Evolutionary conservation across 64 coral and sea anemone species (phyloP), one percentile per base, ranked within the genome.

Genomic region (Orbicella faveolata): DNA sequence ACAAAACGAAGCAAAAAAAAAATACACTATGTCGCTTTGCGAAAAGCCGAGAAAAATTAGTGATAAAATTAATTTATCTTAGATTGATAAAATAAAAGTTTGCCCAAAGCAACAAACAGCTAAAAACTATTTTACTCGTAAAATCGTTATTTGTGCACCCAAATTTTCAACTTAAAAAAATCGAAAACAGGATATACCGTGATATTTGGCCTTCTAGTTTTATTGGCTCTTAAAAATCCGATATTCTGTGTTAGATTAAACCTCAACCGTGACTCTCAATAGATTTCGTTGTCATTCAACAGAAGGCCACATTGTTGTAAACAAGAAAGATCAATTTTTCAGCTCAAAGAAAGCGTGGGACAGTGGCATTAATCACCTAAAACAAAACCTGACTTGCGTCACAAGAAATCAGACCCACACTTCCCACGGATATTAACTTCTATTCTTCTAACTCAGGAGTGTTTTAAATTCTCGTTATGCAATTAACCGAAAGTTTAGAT

Each of bases 221-320:
- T 23, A 79, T 79, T 79, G 30, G 77, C 77, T 79, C 77, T 79
- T 79, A 57, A 79, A 59, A 79, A 79, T 79, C 21, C 33, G 48
- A 79, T 79, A 79, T 79, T 79, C n/a, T 70, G 67, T 70, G 20
- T 70, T 20, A 12, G 5, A 70, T 70, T n/a, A 9, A 25, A 69
- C 5, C 25, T 17, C 20, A 23, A n/a, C 6, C 21, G 67, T 70
- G 67, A n/a, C 1, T 70, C 9, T n/a, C 67, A 11, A 25, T 26
- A 70, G n/a, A 70, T 25, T 68, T 68, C 23, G 16, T 21, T 20
- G n/a, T 68, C 23, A 68, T 68, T 68, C 18, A 68, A 8, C 65
- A 68, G 23, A 21, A 68, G 23, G 65, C 65, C 65, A 21, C 65
- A 16, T 59, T 9, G 55, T 59, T 16, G 11, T 59, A 59, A 59